Percentiles rank a stretch among this genome's conserved stretches.
phyloP scores from a whole-genome alignment of 2,113 vertebrate species.

The Macquaria ambigua region DNA sequence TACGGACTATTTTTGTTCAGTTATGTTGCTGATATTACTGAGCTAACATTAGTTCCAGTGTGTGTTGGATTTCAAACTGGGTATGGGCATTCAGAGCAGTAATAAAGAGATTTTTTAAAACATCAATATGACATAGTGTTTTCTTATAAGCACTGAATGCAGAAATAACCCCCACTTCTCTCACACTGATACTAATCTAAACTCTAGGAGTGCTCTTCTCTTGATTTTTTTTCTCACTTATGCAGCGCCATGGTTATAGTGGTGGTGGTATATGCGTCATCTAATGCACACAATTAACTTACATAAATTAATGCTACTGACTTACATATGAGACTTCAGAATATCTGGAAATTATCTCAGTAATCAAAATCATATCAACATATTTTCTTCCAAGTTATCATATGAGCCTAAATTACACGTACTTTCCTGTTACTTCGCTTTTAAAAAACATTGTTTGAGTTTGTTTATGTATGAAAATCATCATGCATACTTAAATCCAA shows the following conservation, averaged over 20 bases:
- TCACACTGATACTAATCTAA: neutral
- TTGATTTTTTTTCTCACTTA: neutral
- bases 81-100: no score
- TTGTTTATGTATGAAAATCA: no score
- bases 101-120: neutral
- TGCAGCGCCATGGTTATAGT: neutral
- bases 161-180: neutral
- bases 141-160: no score
- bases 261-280: neutral
- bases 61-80: neutral
- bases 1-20: neutral
- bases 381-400: no score
- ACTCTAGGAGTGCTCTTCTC: no score
- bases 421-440: no score
- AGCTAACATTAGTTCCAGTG: neutral
- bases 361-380: neutral
- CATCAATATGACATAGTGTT: neutral
- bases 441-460: no score
- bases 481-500: no score
- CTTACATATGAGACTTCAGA: neutral
- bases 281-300: no score
- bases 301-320: neutral
- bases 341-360: neutral
- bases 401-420: no score
- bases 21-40: neutral